phyloP scores from a whole-genome alignment of 2,888 invertebrate species.

The Osmoderma eremita region DNA sequence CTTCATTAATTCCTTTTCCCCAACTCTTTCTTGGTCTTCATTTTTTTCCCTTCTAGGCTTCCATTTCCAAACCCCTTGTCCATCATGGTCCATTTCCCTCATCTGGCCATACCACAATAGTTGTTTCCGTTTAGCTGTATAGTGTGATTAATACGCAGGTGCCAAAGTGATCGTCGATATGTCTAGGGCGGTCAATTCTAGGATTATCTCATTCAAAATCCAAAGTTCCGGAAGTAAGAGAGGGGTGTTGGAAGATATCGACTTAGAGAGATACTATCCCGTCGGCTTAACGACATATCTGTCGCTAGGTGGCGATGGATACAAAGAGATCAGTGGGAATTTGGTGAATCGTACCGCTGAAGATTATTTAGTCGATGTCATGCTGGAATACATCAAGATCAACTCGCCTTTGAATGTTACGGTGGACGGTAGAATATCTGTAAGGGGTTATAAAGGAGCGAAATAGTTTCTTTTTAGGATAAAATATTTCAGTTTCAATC shows the following conservation, averaged over 20 bases:
- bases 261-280: constrained; percentile 67
- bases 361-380: constrained; percentile 67
- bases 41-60: no score
- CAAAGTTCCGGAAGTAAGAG: constrained; percentile 73
- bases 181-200: constrained; percentile 67
- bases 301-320: constrained; percentile 75
- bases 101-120: no score
- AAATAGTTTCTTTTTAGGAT: no score
- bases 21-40: no score
- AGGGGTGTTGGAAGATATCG: constrained; percentile 72
- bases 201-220: constrained; percentile 68
- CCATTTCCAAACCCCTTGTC: no score
- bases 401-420: constrained; percentile 66
- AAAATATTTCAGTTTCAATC: no score
- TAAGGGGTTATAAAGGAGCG: neutral
- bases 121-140: no score
- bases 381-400: constrained; percentile 66
- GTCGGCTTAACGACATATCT: constrained; percentile 71
- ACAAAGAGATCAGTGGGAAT: constrained; percentile 65
- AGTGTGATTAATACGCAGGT: constrained; percentile 68
- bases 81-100: no score
- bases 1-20: no score
- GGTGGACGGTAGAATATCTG: constrained; percentile 67
- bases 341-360: constrained; percentile 65
- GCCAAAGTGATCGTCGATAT: constrained; percentile 72